Base-by-base conservation (phyloP, 2,113 vertebrate species). In the Arvicanthis niloticus region DNA sequence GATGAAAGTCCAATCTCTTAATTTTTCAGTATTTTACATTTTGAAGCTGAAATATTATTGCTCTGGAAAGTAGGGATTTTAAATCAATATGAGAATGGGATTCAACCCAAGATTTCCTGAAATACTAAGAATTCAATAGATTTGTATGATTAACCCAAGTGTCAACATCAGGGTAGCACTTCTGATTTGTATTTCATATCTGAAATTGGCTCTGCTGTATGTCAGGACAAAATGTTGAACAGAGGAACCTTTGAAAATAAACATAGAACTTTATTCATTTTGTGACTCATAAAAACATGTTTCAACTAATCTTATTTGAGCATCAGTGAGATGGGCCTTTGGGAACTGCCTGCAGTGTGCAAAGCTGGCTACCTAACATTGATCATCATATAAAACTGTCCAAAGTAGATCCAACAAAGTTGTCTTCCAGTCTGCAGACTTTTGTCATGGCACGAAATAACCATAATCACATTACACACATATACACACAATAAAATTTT, bases 81-180 rank as follows among this genome's bases (percentile, higher is more conserved):
- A 96, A 94, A 97, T 93, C 70, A 96, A 48, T 89, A 48, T 29
- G 11, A 68, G 73, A 84, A 68, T 34, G 62, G 82, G 73, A 92
- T 95, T 95, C 94, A 91, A 51, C 19, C 37, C 65, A 97, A 96
- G 88, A 91, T 91, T 95, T 95, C 94, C 67, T 58, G 86, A 97
- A 97, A 97, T 95, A 97, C 86, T 84, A 96, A 96, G 91, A 91
- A 88, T 65, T 70, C 82, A 96, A 90, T 93, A 37, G 76, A 97
- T 95, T 88, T 96, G 94, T 89, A 96, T 94, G 93, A 98, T 96
- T 91, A 97, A 96, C 91, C 89, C 80, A 5, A 0, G 85, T 6
- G 0, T 19, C 0, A 0, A 29, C 22, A 53, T 91, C 45, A 7
- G 40, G 78, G 21, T 19, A 37, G 62, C 10, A 4, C 53, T 34